A percentile compares a stretch with the other conserved stretches of the same genome.
These are phyloP conservation scores for Drosophila mercatorum DNA, from an alignment of 2,888 invertebrate species.

Conservation along the genomic window DNA sequence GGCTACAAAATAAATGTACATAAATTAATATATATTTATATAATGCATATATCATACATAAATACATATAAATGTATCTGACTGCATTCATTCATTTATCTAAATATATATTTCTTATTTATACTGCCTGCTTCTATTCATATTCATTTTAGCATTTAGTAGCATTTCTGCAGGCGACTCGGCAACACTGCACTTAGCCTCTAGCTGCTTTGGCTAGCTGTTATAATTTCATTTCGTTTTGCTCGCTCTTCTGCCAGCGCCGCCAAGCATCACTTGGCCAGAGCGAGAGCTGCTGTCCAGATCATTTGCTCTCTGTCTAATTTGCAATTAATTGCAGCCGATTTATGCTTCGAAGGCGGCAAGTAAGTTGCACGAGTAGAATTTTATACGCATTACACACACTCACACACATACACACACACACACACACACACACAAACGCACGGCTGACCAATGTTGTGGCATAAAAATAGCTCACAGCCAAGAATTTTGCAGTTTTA, in stretches of 20 bases:
- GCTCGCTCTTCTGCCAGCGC: conserved; percentile 9
- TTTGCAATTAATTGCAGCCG: conserved; percentile 33
- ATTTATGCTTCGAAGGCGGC: conserved; percentile 8
- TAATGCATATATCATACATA: not conserved
- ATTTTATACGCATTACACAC: conserved; percentile 24
- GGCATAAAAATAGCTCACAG: conserved; percentile 69
- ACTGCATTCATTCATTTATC: not conserved
- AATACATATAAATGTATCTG: not conserved
- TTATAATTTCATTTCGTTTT: conserved; percentile 23
- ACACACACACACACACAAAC: not conserved
- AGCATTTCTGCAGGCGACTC: conserved; percentile 6
- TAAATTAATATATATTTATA: too few relatives aligned
- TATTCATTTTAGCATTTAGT: not conserved
- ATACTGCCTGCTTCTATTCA: not conserved
- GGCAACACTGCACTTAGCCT: conserved; percentile 23
- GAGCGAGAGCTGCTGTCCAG: conserved; percentile 21
- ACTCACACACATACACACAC: too few relatives aligned
- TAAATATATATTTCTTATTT: not conserved
- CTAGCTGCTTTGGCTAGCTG: conserved; percentile 5
- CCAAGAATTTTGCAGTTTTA: conserved; percentile 58
- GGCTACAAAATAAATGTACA: not conserved
- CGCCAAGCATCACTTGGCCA: conserved; percentile 3
- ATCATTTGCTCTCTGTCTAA: conserved; percentile 34
- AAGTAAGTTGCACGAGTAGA: conserved; percentile 39
- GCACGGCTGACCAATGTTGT: conserved; percentile 15